phyloP scores from a whole-genome alignment of 2,888 invertebrate species.

The Adelphocoris suturalis region DNA sequence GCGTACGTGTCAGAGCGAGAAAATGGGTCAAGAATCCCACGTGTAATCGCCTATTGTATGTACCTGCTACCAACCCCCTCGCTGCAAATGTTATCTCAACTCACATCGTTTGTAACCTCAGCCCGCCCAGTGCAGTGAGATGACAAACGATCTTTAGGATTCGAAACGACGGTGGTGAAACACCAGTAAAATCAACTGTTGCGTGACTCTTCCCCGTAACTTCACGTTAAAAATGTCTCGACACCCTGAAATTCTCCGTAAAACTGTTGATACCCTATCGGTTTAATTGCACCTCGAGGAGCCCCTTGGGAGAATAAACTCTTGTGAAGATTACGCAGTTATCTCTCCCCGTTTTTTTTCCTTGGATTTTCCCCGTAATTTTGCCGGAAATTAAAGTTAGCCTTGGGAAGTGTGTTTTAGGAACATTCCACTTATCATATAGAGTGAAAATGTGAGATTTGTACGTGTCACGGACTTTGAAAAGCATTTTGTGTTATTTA shows the following conservation, averaged over 20 bases:
- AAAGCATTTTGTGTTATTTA: too few relatives aligned
- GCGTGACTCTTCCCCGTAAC: conserved; percentile 44
- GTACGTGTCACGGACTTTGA: too few relatives aligned
- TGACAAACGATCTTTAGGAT: conserved; percentile 53
- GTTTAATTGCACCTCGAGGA: conserved; percentile 11
- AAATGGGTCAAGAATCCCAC: not conserved
- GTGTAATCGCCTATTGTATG: not conserved
- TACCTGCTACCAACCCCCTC: not conserved
- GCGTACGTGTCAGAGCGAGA: not conserved
- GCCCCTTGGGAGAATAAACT: not conserved
- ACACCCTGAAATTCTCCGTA: conserved; percentile 7
- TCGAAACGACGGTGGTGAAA: conserved; percentile 18
- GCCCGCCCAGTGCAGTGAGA: not conserved
- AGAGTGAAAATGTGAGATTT: too few relatives aligned
- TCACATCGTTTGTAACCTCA: not conserved
- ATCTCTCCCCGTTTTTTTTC: not conserved
- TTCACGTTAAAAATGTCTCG: conserved; percentile 24
- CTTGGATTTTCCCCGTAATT: not conserved
- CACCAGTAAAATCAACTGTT: conserved; percentile 7
- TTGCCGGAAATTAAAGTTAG: conserved; percentile 25
- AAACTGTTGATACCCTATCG: conserved; percentile 31
- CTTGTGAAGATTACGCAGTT: conserved; percentile 17
- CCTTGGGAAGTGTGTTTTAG: not conserved
- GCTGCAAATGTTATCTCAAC: not conserved
- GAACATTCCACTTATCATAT: not conserved